Evolutionary conservation across 2,888 invertebrate genomes (phyloP), one percentile per base, ranked within the genome.

Genomic region (Phania funesta): DNA sequence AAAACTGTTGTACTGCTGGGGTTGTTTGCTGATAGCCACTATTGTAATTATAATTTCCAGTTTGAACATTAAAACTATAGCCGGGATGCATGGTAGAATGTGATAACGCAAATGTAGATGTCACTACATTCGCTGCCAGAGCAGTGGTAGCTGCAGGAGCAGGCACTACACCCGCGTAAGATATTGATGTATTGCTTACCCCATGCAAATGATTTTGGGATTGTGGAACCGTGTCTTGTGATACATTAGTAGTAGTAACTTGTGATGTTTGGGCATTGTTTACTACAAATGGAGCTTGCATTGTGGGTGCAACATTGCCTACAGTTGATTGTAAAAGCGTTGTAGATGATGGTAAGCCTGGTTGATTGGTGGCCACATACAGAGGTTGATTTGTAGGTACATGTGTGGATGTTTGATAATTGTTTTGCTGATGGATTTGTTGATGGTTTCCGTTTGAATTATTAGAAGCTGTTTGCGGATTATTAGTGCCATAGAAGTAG

Each of bases 31-130:
- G 93, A 76, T 94, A 94, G 0, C 94, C 94, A 65, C 94, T 93
- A 83, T 90, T 93, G 85, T 94, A 94, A 11, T 94, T 93, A 84
- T 93, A 94, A 52, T 86, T 89, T 0, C 94, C 94, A 0, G 93
- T 92, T 0, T 91, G 87, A 0, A 92, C 84, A 86, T 94, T 93
- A 84, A 89, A 94, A 7, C 92, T 92, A 85, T 94, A 94, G 50
- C 93, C 94, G 3, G 94, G 94, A 87, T 94, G 94, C 67, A 87
- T 88, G 11, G 87, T 86, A 16, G 68, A 76, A 20, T 68, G 32
- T 9, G 74, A 46, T 3, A 44, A 71, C 4, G 83, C 82, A 32
- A 79, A 18, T 4, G 84, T 24, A 5, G 70, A 18, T 3, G 84
- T 9, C 7, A 41, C 46, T 26, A 44, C 67, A 32, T 80, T 20